A percentile compares a stretch with the other conserved stretches of the same genome.
phyloP scores from a whole-genome alignment of 2,888 invertebrate genomes.

The Drosophila meridiana region DNA sequence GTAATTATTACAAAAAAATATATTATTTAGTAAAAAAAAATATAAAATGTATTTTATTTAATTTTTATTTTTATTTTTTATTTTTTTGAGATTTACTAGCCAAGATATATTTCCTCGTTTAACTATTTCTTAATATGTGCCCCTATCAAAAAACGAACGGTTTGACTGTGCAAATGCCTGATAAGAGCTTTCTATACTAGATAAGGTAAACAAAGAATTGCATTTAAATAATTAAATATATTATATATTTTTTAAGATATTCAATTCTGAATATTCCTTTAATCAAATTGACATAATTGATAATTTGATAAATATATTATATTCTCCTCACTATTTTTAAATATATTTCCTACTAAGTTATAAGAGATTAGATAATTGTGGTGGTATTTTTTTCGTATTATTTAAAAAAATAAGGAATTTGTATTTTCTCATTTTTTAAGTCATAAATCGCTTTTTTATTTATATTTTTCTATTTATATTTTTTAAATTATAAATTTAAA shows the following conservation, averaged over 20 bases:
- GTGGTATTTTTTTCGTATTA: no score
- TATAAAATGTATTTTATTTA: no score
- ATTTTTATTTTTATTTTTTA: no score
- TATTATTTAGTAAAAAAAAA: no score
- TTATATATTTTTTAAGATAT: neutral
- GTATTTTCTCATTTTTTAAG: no score
- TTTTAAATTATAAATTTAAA: no score
- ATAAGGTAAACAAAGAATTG: neutral
- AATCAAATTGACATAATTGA: neutral
- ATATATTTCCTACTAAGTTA: neutral
- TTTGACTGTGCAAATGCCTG: neutral
- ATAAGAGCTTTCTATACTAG: neutral
- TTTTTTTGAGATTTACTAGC: neutral
- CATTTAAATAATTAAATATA: slow-evolving; percentile 6
- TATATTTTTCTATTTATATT: no score
- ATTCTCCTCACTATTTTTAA: no score
- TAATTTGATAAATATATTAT: neutral
- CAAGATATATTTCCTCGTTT: neutral
- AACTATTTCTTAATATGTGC: no score
- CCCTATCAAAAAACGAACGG: neutral
- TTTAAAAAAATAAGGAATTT: no score
- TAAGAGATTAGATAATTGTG: neutral
- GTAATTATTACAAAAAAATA: no score
- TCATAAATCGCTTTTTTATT: no score
- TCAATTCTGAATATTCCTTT: neutral